Conservation (phyloP, 2,113 vertebrate species). For the Etia nguti region DNA sequence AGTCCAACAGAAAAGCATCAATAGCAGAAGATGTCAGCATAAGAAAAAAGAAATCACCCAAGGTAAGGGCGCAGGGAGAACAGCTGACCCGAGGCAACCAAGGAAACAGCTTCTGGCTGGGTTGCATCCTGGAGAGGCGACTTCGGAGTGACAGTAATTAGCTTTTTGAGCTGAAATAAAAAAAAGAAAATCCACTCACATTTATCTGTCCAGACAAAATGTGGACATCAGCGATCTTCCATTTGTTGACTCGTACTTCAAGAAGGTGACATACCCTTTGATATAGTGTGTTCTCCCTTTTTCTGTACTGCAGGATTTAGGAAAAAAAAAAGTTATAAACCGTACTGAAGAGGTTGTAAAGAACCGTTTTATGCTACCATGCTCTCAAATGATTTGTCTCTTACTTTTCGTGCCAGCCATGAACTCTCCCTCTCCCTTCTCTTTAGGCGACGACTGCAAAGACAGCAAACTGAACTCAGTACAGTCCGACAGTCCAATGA, state of each 20-base stretch:
- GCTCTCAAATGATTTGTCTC: not conserved
- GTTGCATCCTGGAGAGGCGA: not conserved
- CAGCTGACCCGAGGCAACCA: conserved; percentile 34
- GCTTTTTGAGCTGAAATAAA: not conserved
- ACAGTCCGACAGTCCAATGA: not conserved
- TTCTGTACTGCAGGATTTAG: conserved; percentile 66
- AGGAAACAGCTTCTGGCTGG: not conserved
- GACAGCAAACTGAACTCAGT: not conserved
- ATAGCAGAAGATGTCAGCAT: not conserved
- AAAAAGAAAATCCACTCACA: not conserved
- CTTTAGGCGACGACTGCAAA: not conserved
- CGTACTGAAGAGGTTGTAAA: not conserved
- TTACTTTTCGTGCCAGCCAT: not conserved
- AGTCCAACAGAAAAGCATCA: not conserved
- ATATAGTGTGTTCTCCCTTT: conserved; percentile 24
- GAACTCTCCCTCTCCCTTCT: not conserved
- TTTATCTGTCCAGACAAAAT: accelerated
- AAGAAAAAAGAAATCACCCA: not conserved
- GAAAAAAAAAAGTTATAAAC: not conserved
- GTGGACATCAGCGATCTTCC: accelerated
- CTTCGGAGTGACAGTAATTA: accelerated
- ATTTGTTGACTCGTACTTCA: not conserved
- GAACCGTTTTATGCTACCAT: accelerated
- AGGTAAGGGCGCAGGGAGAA: not conserved
- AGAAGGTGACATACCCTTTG: not conserved